Conservation (phyloP, 53 echinoderm and acorn worm species). For the Echinometra lucunter region DNA sequence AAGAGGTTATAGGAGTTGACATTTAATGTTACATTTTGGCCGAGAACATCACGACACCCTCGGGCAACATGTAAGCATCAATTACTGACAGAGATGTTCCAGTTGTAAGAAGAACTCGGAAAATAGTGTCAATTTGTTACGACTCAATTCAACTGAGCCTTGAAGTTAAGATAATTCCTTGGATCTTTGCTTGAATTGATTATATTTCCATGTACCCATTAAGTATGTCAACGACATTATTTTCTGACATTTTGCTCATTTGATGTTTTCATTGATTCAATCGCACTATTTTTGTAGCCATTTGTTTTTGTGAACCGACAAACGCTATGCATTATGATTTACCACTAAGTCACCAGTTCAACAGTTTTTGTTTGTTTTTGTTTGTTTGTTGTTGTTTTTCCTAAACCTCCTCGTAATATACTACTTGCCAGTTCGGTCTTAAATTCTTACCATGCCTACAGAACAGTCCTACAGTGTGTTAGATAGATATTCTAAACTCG, state of each 20-base stretch:
- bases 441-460: no score
- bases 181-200: not conserved
- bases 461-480: no score
- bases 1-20: not conserved
- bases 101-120: not conserved
- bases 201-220: no score
- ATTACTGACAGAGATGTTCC: constrained; percentile 13
- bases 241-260: not conserved
- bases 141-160: not conserved
- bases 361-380: no score
- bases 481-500: no score
- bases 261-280: not conserved
- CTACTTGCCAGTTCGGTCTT: no score
- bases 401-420: no score
- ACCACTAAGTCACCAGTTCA: no score
- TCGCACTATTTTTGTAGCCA: not conserved
- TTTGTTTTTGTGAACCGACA: no score
- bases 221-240: not conserved
- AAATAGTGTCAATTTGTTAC: not conserved
- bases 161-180: not conserved
- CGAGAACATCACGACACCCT: constrained; percentile 12
- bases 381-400: no score
- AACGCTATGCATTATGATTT: no score
- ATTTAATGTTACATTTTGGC: not conserved
- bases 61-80: not conserved